Evolutionary conservation across 2,888 invertebrate genomes (phyloP).

Genomic region (Lacanobia oleracea): DNA sequence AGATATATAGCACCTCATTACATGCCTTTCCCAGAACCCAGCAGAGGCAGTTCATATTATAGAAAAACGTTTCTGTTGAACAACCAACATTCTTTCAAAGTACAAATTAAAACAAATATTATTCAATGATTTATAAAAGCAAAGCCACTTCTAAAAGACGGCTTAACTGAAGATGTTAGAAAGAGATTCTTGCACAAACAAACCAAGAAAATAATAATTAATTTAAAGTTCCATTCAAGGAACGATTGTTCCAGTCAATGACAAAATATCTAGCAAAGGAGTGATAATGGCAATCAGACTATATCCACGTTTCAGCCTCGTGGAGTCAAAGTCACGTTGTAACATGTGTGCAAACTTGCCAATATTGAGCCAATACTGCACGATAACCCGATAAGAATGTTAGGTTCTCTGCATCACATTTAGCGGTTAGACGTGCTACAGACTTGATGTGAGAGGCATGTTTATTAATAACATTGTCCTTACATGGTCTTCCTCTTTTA

Average conservation of each 20-base stretch:
- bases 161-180: no score
- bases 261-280: constrained; percentile 2
- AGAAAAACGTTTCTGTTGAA: neutral
- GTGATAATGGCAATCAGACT: constrained; percentile 19
- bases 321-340: constrained; percentile 44
- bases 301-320: constrained; percentile 1
- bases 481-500: neutral
- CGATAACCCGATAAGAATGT: constrained; percentile 38
- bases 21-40: neutral
- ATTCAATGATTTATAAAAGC: neutral
- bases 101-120: neutral
- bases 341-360: constrained; percentile 21
- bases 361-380: constrained; percentile 16
- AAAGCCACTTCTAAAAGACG: neutral
- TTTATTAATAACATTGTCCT: constrained; percentile 15
- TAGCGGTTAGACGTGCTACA: constrained; percentile 9
- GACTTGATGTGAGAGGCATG: neutral
- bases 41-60: neutral
- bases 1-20: no score
- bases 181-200: neutral
- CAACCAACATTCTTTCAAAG: no score
- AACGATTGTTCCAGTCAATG: neutral
- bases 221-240: neutral
- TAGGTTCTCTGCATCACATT: constrained; percentile 25
- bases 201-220: neutral